Conservation (phyloP, 2,888 invertebrate species). For the Odontomyia ornata region DNA sequence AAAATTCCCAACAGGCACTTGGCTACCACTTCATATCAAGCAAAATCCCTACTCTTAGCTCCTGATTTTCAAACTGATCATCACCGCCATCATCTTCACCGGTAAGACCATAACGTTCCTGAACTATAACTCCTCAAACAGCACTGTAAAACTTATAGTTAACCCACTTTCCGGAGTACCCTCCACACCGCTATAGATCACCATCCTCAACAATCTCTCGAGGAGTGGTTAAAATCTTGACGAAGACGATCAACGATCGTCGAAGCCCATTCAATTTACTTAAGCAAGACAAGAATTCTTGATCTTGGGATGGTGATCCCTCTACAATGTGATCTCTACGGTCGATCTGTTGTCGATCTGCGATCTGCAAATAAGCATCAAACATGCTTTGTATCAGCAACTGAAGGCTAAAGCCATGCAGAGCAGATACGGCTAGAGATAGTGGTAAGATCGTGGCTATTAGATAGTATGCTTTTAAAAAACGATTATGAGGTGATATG, state of each 20-base stretch:
- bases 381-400: not conserved
- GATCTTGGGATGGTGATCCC: slow-evolving; percentile 23
- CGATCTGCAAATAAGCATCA: slow-evolving; percentile 41
- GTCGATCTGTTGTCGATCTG: slow-evolving; percentile 31
- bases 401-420: not conserved
- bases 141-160: slow-evolving; percentile 18
- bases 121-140: slow-evolving; percentile 10
- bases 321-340: slow-evolving; percentile 10
- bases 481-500: slow-evolving; percentile 43
- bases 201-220: slow-evolving; percentile 24
- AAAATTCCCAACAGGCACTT: slow-evolving; percentile 8
- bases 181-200: slow-evolving; percentile 20
- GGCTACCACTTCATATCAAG: slow-evolving; percentile 26
- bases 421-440: not conserved
- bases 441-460: not conserved
- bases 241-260: slow-evolving; percentile 24
- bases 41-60: slow-evolving; percentile 1
- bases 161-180: slow-evolving; percentile 40
- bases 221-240: slow-evolving; percentile 31
- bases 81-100: not conserved
- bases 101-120: slow-evolving; percentile 25
- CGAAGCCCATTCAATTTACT: slow-evolving; percentile 33
- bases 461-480: slow-evolving; percentile 35
- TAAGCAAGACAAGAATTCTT: slow-evolving; percentile 42
- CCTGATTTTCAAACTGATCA: slow-evolving; percentile 21